Evolutionary conservation across 2,888 invertebrate genomes (phyloP).

Genomic region (Philereme transversata): DNA sequence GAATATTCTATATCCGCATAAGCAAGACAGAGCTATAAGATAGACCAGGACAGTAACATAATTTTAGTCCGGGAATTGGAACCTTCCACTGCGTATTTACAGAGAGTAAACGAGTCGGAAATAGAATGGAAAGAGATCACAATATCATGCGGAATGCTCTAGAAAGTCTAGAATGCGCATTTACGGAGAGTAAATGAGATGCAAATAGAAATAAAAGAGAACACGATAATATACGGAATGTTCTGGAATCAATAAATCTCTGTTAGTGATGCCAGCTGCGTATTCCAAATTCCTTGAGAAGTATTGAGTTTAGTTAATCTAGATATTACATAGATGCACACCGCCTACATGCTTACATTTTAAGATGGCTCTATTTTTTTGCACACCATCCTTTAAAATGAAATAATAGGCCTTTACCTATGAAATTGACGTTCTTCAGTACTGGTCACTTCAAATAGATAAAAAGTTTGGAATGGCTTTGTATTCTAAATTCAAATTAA

Average conservation of each 20-base stretch:
- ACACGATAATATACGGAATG: slow-evolving; percentile 1
- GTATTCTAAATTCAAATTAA: too few relatives aligned
- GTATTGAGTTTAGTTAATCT: background rate
- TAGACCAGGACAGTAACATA: slow-evolving; percentile 23
- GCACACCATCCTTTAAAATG: too few relatives aligned
- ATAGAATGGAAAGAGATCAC: slow-evolving; percentile 18
- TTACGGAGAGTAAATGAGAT: slow-evolving; percentile 23
- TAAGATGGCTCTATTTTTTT: too few relatives aligned
- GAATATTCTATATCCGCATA: slow-evolving; percentile 46
- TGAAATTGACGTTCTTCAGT: too few relatives aligned
- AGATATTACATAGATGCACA: too few relatives aligned
- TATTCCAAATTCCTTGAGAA: slow-evolving; percentile 4
- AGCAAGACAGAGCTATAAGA: slow-evolving; percentile 34
- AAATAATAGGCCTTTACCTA: too few relatives aligned
- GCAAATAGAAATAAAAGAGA: slow-evolving; percentile 18
- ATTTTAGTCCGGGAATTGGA: slow-evolving; percentile 23
- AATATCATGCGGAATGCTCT: slow-evolving; percentile 18
- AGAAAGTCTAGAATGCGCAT: background rate
- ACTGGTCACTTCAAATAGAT: too few relatives aligned
- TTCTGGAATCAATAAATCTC: slow-evolving; percentile 21
- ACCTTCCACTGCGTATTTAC: slow-evolving; percentile 12
- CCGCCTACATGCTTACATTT: too few relatives aligned
- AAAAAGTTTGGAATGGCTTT: too few relatives aligned
- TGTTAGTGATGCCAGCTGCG: slow-evolving; percentile 29
- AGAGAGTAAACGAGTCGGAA: slow-evolving; percentile 22